phyloP scores from a whole-genome alignment of 2,797 vertebrate species.

The Scolopax bukidnonensis region DNA sequence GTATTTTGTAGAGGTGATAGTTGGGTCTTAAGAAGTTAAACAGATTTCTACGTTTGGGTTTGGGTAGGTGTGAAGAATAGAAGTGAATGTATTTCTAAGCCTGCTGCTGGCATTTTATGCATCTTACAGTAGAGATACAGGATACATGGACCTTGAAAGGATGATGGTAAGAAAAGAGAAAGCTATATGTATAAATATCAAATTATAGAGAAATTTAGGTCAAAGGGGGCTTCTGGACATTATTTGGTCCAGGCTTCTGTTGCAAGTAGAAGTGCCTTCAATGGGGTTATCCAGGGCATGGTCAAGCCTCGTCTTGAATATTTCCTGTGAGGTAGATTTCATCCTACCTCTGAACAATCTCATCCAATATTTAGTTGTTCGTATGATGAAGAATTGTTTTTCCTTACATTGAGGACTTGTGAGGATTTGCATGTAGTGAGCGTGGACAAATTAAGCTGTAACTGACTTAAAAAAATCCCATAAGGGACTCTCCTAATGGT shows the following conservation, averaged over 20 bases:
- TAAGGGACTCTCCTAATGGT: neutral
- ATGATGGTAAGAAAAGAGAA: neutral
- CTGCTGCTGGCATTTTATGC: neutral
- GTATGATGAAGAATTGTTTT: neutral
- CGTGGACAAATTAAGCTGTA: neutral
- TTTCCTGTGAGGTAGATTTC: neutral
- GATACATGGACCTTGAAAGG: neutral
- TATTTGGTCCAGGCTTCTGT: neutral
- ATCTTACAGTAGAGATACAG: neutral
- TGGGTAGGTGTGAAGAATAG: neutral
- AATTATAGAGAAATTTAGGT: neutral
- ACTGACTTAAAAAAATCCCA: neutral
- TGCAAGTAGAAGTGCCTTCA: neutral
- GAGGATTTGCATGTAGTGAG: neutral
- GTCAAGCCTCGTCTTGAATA: neutral
- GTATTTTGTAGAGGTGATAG: neutral
- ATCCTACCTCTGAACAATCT: neutral
- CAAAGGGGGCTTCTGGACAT: neutral
- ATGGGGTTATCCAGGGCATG: neutral
- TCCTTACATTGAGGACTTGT: neutral
- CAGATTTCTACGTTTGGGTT: neutral
- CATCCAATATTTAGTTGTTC: neutral
- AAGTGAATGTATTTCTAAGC: neutral
- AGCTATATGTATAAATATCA: neutral
- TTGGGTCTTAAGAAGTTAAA: neutral